phyloP scores from a whole-genome alignment of 1,140 invertebrate genomes.

The Drosophila sulfurigaster region DNA sequence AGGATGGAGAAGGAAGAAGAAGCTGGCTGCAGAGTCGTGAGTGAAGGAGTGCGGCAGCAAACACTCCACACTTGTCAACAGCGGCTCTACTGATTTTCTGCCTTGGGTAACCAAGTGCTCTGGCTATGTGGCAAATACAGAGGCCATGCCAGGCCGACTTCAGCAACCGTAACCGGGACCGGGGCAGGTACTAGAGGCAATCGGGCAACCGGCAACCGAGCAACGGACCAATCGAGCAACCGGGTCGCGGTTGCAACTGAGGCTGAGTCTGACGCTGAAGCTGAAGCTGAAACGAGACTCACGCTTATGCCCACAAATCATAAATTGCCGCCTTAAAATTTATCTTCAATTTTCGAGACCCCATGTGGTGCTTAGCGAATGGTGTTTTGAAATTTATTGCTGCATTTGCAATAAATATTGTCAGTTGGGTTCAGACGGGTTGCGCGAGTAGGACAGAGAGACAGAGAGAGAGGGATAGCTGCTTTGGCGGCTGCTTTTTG shows the following conservation, averaged over 20 bases:
- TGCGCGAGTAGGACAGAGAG: conserved; percentile 8
- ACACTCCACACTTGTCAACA: conserved; percentile 82
- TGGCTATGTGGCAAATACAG: conserved; percentile 15
- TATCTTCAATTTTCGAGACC: conserved; percentile 85
- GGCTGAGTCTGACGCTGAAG: not conserved
- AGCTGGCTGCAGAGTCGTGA: conserved; percentile 48
- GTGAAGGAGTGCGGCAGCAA: conserved; percentile 78
- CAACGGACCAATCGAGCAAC: not conserved
- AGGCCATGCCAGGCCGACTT: conserved; percentile 5
- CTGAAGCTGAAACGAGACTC: conserved; percentile 50
- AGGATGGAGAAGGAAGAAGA: not conserved
- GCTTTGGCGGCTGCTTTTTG: conserved; percentile 67
- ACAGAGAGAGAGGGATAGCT: conserved; percentile 20
- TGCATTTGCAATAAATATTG: conserved; percentile 85
- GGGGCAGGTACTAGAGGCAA: not conserved
- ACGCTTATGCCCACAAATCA: conserved; percentile 84
- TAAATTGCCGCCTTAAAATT: conserved; percentile 85
- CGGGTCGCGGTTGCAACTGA: conserved; percentile 1
- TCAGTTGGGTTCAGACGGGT: conserved; percentile 65
- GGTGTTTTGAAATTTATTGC: conserved; percentile 85
- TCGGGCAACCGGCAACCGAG: not conserved
- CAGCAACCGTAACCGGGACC: not conserved
- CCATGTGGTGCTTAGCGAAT: conserved; percentile 85
- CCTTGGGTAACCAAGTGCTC: conserved; percentile 30
- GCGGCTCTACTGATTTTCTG: conserved; percentile 57